Base-by-base conservation (phyloP, 2,888 invertebrate species). In the Carabus problematicus region DNA sequence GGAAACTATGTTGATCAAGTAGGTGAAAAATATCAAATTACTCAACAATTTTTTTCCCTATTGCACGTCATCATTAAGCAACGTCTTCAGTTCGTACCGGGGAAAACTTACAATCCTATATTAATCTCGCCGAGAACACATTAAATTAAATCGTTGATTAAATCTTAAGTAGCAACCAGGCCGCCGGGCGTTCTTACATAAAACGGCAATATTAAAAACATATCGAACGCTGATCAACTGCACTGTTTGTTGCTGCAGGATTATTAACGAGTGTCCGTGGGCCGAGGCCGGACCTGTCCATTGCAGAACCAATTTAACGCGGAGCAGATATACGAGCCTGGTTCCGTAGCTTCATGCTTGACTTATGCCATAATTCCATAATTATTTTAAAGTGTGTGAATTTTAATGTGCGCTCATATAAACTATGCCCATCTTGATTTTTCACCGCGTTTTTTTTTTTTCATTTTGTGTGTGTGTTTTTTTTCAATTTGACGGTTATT, bases 371-470 rank as follows among this genome's bases (percentile, higher is more conserved):
- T 72, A 72, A 72, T 72, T 71, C 64, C 56, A 68, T 73, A 72
- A 73, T 73, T 72, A 72, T 72, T 72, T 73, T 72, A 72, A 73
- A 73, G 71, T 72, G 71, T 71, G 72, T 72, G 70, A 72, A 72
- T 73, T 70, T 72, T 71, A 72, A 72, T 72, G 62, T 55, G 62
- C 11, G 40, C 56, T 45, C 8, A 54, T 62, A 69, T 69, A 69
- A 69, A 69, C 43, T 69, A 69, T 55, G 29, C 55, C 41, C 56
- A 56, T 29, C 40, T 12, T 58, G 12, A 18, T 40, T 43, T 39
- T 55, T 55, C 54, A 40, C 4, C 64, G 54, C 42, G 40, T 54
- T 54, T 16, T 42, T 12, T 41, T 42, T 40, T 59, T 39, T 12
- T 16, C 29, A 19, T 12, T 8, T 56, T 56, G n/a, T 56, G 9